A percentile compares a stretch with the other conserved stretches of the same genome.
These are phyloP conservation scores for Cranoglanis bouderius DNA, from an alignment of 2,113 vertebrate species.

Conservation along the genomic window DNA sequence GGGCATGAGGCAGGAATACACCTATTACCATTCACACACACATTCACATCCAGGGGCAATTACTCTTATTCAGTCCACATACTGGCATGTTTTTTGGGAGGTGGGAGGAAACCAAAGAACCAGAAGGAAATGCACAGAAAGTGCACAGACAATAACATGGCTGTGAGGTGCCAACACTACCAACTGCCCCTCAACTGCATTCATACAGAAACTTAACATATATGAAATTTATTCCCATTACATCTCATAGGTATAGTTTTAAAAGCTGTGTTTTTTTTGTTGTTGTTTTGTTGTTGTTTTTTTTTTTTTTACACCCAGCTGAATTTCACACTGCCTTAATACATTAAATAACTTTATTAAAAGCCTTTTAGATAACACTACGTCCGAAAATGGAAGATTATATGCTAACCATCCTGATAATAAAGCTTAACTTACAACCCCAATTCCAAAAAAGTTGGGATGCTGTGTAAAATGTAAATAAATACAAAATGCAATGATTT, in stretches of 20 bases:
- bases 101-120: background rate
- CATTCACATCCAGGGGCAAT: background rate
- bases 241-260: background rate
- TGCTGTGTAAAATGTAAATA: no score
- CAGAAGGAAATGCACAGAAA: background rate
- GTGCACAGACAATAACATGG: background rate
- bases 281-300: no score
- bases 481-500: no score
- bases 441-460: no score
- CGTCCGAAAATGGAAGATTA: background rate
- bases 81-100: background rate
- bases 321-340: background rate
- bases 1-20: background rate
- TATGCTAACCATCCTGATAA: background rate
- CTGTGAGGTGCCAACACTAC: background rate
- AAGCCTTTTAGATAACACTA: background rate
- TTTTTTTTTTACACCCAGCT: background rate
- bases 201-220: background rate
- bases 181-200: background rate
- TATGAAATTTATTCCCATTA: background rate
- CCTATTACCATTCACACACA: background rate
- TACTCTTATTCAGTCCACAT: background rate
- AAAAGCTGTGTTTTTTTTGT: background rate
- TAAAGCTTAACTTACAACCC: background rate
- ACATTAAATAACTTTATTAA: background rate